Percentiles rank a stretch among this genome's conserved stretches.
Conservation (phyloP, 2,888 invertebrate genomes). For the Drosophila fungiperda region DNA sequence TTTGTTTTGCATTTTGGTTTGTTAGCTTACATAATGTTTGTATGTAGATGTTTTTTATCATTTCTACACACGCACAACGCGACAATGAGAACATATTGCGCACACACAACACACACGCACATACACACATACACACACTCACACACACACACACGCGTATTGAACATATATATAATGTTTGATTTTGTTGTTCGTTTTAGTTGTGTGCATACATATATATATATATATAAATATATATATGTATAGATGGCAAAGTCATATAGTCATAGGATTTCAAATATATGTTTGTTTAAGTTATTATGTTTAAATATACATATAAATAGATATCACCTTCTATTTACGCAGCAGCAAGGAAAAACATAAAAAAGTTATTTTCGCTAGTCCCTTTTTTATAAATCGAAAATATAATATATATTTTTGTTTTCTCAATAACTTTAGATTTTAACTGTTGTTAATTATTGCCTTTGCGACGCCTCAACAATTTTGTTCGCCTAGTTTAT, state of each 20-base stretch:
- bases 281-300: conserved; percentile 67
- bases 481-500: conserved; percentile 37
- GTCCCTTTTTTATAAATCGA: conserved; percentile 44
- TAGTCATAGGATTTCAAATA: conserved; percentile 76
- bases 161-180: conserved; percentile 10
- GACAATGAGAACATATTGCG: conserved; percentile 38
- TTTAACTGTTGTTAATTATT: conserved; percentile 53
- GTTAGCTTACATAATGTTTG: conserved; percentile 68
- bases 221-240: conserved; percentile 23
- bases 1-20: conserved; percentile 47
- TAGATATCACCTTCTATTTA: conserved; percentile 78
- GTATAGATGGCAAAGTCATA: conserved; percentile 75
- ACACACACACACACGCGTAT: conserved; percentile 3
- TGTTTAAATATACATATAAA: conserved; percentile 56
- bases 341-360: conserved; percentile 78
- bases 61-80: conserved; percentile 49
- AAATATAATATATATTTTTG: conserved; percentile 41
- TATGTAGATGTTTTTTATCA: conserved; percentile 45
- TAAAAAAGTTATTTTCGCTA: conserved; percentile 52
- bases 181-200: conserved; percentile 15
- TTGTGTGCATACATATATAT: conserved; percentile 18
- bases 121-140: neutral
- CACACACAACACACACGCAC: conserved; percentile 16
- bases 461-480: conserved; percentile 52
- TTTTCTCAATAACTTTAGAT: conserved; percentile 24